Percentiles rank a stretch among this genome's conserved stretches.
phyloP scores from a whole-genome alignment of 2,113 vertebrate species.

The Pluvialis apricaria region DNA sequence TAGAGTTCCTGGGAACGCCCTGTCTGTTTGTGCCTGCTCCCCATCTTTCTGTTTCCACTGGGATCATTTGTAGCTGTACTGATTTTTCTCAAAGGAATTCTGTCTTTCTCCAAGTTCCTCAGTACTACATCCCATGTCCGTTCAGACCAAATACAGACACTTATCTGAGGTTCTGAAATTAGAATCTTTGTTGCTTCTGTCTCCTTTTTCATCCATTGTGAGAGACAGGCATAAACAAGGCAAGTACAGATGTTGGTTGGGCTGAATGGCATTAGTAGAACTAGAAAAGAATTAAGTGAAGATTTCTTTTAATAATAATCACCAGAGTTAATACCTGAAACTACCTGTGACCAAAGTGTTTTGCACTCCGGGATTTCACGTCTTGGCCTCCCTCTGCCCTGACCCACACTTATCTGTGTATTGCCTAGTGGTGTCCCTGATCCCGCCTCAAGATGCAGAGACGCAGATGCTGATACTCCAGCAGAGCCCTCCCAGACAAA shows the following conservation, averaged over 20 bases:
- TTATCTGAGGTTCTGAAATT: not conserved
- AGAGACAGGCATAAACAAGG: not conserved
- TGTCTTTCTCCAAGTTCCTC: not conserved
- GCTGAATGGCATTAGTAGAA: not conserved
- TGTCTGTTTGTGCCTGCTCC: not conserved
- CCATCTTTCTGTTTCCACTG: not conserved
- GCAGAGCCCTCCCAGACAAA: not conserved
- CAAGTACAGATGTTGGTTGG: not conserved
- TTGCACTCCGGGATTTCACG: not conserved
- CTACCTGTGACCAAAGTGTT: not conserved
- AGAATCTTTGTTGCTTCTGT: not conserved
- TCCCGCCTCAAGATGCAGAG: not conserved
- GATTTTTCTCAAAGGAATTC: not conserved
- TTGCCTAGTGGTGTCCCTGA: not conserved
- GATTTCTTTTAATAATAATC: not conserved
- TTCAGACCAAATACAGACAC: not conserved
- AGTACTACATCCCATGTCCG: not conserved
- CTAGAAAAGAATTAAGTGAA: not conserved
- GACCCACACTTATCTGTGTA: not conserved
- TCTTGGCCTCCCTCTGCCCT: not conserved
- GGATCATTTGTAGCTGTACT: not conserved
- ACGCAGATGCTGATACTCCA: not conserved
- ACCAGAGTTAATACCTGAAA: not conserved
- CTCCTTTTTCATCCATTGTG: not conserved
- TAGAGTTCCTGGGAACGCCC: not conserved